phyloP scores from a whole-genome alignment of 2,797 vertebrate genomes.

The Lacerta bilineata region DNA sequence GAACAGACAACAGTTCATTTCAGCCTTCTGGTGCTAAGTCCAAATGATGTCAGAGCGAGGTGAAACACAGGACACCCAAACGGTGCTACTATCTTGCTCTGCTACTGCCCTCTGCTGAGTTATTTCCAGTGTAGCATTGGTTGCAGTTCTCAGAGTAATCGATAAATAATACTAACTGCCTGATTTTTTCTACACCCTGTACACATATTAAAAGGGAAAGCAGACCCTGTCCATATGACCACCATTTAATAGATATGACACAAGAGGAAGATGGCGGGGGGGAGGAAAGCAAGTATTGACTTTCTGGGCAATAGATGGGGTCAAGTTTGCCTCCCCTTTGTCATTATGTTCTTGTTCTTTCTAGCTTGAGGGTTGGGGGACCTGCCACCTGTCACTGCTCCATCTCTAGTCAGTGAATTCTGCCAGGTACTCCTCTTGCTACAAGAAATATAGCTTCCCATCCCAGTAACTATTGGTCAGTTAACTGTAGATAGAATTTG shows the following conservation, averaged over 20 bases:
- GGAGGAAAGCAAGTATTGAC: background rate
- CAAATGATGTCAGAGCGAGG: background rate
- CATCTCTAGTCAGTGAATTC: no score
- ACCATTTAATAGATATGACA: background rate
- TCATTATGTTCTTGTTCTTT: background rate
- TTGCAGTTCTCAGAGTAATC: background rate
- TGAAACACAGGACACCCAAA: background rate
- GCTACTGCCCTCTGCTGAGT: slow-evolving; percentile 17
- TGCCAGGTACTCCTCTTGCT: background rate
- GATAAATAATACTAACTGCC: no score
- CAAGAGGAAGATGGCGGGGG: background rate
- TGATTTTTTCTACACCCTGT: background rate
- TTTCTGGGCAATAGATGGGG: background rate
- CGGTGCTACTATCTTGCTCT: slow-evolving; percentile 8
- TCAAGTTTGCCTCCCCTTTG: background rate
- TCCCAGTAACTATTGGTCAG: background rate
- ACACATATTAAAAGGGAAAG: background rate
- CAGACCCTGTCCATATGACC: background rate
- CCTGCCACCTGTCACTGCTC: no score
- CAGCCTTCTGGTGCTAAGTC: background rate
- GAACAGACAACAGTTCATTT: background rate
- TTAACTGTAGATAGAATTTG: background rate
- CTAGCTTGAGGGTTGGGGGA: no score
- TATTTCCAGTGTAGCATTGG: slow-evolving; percentile 1
- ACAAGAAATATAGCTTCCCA: background rate